Evolutionary conservation across 2,113 vertebrate genomes (phyloP), one percentile per base, ranked within the genome.

Genomic region (Podarcis muralis): DNA sequence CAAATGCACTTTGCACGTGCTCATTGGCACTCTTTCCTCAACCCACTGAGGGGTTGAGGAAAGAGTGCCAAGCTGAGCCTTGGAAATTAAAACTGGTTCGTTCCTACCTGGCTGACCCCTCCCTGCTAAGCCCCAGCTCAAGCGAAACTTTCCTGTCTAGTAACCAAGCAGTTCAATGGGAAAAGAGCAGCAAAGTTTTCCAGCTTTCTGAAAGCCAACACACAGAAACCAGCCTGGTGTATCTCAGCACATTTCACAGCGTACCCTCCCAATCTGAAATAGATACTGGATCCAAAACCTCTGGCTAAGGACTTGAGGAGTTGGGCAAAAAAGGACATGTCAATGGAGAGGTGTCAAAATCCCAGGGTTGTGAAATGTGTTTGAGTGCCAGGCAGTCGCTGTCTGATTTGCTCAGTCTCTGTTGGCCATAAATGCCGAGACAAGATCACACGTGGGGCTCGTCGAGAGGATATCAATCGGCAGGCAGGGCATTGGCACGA

Each of bases 381-480:
- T 87, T 68, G 35, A 81, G 37, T 5, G 57, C 77, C 9, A 13
- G 83, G 37, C 66, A 89, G 37, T 89, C 81, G 78, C 83, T 89
- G 88, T 85, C 88, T 81, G 35, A 66, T 89, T 79, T 27, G 37
- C 88, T 89, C 37, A 65, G 68, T 81, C 37, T 43, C 83, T 59
- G 15, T 32, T 37, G 83, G 25, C 68, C 27, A n/a, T 66, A 65
- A 84, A 81, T 13, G 83, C 68, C 12, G 0, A 68, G 87, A 76
- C 81, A 76, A 77, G 81, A 12, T 57, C 23, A 40, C 22, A 32
- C 20, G 40, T 66, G 77, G 69, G 88, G 25, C 40, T 69, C 53
- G 37, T 20, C 32, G 18, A 11, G 83, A 85, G 68, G 27, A 43
- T 40, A 43, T n/a, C 27, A 37, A 57, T 80, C 77, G 25, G 18